Conservation (phyloP, 2,888 invertebrate species). For the Lithophane ornitopus region DNA sequence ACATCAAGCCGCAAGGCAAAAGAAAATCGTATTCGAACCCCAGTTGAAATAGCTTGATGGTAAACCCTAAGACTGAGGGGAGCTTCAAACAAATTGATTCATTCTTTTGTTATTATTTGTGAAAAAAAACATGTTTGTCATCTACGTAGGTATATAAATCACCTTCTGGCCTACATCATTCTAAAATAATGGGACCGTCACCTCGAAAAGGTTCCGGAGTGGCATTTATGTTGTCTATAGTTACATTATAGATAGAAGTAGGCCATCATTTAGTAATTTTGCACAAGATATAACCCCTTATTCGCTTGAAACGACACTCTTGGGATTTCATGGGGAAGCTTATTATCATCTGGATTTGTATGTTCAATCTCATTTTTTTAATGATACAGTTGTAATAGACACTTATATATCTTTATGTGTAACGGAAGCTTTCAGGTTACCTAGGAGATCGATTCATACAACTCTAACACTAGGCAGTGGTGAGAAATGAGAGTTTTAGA, state of each 20-base stretch:
- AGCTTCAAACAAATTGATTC: conserved; percentile 53
- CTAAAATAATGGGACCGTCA: conserved; percentile 44
- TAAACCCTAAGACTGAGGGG: conserved; percentile 52
- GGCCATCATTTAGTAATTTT: conserved; percentile 17
- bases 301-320: conserved; percentile 24
- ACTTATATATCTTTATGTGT: neutral
- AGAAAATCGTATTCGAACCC: conserved; percentile 64
- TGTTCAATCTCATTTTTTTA: conserved; percentile 31
- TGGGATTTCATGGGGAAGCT: conserved; percentile 18
- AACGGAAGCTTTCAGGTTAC: neutral
- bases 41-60: conserved; percentile 59
- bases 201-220: conserved; percentile 1
- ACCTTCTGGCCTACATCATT: no score
- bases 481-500: neutral
- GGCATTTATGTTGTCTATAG: neutral
- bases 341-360: conserved; percentile 23
- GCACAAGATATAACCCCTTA: conserved; percentile 1
- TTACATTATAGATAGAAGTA: conserved; percentile 6
- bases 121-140: conserved; percentile 43
- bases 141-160: conserved; percentile 30
- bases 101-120: conserved; percentile 47
- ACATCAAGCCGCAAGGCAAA: conserved; percentile 62
- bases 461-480: neutral
- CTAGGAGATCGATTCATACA: neutral
- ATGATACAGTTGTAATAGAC: conserved; percentile 2